Percentiles rank a stretch among this genome's conserved stretches.
Conservation (phyloP, 2,888 invertebrate genomes). For the Rhamphomyia laevipes region DNA sequence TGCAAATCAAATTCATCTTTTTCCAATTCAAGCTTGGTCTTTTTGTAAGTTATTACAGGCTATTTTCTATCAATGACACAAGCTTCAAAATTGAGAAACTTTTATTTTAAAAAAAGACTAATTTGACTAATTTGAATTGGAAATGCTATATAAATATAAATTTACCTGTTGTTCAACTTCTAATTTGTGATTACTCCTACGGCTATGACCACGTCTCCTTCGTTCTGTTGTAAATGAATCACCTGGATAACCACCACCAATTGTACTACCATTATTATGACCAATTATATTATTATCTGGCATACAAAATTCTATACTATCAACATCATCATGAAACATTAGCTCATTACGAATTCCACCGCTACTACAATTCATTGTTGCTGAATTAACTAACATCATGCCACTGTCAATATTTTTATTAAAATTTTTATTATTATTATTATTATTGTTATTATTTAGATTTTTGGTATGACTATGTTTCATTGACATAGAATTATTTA, state of each 20-base stretch:
- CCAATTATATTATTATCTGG: constrained; percentile 25
- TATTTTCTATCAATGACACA: no score
- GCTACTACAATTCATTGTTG: constrained; percentile 21
- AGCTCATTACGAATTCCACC: constrained; percentile 26
- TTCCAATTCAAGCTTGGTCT: no score
- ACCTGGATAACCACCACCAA: constrained; percentile 17
- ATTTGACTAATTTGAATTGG: no score
- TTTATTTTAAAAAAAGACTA: no score
- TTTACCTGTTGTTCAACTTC: constrained; percentile 35
- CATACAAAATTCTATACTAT: constrained; percentile 36
- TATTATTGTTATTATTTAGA: neutral
- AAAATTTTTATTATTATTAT: neutral
- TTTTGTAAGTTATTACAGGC: no score
- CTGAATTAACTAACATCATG: constrained; percentile 21
- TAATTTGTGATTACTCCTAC: constrained; percentile 34
- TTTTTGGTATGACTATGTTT: constrained; percentile 4
- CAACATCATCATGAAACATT: constrained; percentile 34
- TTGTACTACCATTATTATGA: constrained; percentile 21
- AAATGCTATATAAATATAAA: neutral
- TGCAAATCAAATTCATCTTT: no score
- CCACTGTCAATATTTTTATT: neutral
- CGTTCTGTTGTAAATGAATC: constrained; percentile 30
- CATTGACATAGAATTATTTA: constrained; percentile 8
- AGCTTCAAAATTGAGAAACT: no score
- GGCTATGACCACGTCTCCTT: constrained; percentile 29